Evolutionary conservation across 35 echinoderm and acorn worm species (phyloP).

Genomic region (Lytechinus pictus): DNA sequence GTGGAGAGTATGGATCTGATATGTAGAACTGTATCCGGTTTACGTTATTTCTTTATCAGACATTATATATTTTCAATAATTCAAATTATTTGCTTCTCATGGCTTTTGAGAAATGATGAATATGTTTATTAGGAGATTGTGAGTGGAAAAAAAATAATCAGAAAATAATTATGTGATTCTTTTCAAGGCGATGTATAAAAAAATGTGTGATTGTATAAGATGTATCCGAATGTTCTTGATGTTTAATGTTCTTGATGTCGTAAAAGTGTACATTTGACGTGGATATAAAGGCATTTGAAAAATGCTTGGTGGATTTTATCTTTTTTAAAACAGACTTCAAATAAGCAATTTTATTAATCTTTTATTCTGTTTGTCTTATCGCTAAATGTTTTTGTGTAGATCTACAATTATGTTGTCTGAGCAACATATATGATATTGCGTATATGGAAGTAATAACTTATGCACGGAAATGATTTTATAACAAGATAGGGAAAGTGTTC

Average conservation of each 20-base stretch:
- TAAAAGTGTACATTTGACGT: constrained; percentile 24
- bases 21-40: not conserved
- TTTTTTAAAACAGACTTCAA: constrained; percentile 35
- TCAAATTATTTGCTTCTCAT: not conserved
- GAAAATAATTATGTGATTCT: not conserved
- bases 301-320: not conserved
- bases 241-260: not conserved
- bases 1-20: not conserved
- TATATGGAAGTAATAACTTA: not conserved
- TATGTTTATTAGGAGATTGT: constrained; percentile 12
- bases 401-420: not conserved
- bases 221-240: not conserved
- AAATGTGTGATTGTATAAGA: constrained; percentile 28
- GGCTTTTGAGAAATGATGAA: not conserved
- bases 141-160: not conserved
- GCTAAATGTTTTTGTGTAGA: not conserved
- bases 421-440: not conserved
- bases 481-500: not conserved
- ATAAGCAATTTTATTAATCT: constrained; percentile 12
- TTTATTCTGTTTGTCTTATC: not conserved
- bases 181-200: constrained; percentile 26
- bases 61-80: constrained; percentile 33
- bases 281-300: constrained; percentile 5
- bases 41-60: constrained; percentile 22
- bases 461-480: not conserved